These are phyloP conservation scores for Entelurus aequoreus DNA, from an alignment of 2,113 vertebrate species.

Conservation along the genomic window DNA sequence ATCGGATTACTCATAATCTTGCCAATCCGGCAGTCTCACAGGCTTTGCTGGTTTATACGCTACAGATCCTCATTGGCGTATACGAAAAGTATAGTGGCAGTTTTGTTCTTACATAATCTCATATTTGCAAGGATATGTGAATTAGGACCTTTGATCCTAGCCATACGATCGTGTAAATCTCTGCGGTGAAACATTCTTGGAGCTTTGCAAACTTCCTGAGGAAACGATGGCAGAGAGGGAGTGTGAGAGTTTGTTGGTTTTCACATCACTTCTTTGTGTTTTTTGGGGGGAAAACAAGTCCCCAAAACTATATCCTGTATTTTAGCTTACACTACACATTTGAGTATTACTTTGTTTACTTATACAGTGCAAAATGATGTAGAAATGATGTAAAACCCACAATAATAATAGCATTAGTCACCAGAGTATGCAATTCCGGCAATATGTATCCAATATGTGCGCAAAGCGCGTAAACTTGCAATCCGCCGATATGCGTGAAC, in stretches of 20 bases:
- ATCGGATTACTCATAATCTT: not conserved
- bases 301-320: not conserved
- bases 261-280: not conserved
- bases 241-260: conserved; percentile 26
- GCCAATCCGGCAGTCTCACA: not conserved
- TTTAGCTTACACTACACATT: too few species aligned
- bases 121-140: not conserved
- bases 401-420: too few species aligned
- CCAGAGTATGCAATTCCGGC: too few species aligned
- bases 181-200: not conserved
- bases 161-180: not conserved
- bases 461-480: too few species aligned
- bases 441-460: too few species aligned
- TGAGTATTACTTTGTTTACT: too few species aligned
- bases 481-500: too few species aligned
- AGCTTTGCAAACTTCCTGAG: conserved; percentile 33
- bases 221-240: conserved; percentile 31
- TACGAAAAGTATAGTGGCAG: not conserved
- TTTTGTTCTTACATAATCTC: not conserved
- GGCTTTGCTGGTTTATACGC: not conserved
- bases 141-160: not conserved
- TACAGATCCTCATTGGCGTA: not conserved
- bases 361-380: too few species aligned
- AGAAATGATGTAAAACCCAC: too few species aligned
- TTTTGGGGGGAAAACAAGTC: conserved; percentile 14